Evolutionary conservation across 2,888 invertebrate species (phyloP), one percentile per base, ranked within the genome.

Genomic region (Netelia inedita): DNA sequence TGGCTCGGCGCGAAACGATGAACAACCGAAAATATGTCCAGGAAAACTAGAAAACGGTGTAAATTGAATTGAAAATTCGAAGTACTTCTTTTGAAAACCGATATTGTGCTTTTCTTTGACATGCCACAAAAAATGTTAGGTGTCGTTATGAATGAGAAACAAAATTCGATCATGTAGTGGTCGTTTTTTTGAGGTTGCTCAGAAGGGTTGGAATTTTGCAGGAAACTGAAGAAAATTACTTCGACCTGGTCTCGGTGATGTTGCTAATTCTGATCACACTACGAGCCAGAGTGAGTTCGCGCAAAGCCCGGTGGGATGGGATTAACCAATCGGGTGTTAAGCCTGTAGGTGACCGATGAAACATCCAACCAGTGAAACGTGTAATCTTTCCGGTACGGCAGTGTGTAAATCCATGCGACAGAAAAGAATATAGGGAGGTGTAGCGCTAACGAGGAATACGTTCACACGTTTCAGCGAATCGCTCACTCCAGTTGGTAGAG

Each of bases 311-410:
- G 50, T 69, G 71, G 53, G 72, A 61, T 23, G 50, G 65, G 14
- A 76, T 83, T 73, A 80, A 78, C 59, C 76, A 83, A 83, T 83
- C 85, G 85, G 69, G 80, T 61, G 83, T 83, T 80, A 83, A 85
- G 63, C 72, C 76, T 43, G 59, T 66, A 73, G 55, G 35, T 73
- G 76, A 65, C 63, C 75, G 66, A 61, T 41, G 46, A 65, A 63
- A 46, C 11, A 74, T 85, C 73, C 78, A 63, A 59, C 68, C 76
- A 80, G 57, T 76, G 82, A 80, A 79, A 83, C 83, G 85, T 80
- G 83, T 76, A 80, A 83, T 85, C 80, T 74, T 65, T 69, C 50
- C 59, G 61, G 57, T 69, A 68, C 74, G 57, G 65, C 74, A 81
- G 19, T 57, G 63, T 55, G 73, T 41, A 63, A 43, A 73, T 23